These are phyloP conservation scores for Drosophila bocqueti DNA, from an alignment of 1,140 invertebrate genomes.

Conservation along the genomic window DNA sequence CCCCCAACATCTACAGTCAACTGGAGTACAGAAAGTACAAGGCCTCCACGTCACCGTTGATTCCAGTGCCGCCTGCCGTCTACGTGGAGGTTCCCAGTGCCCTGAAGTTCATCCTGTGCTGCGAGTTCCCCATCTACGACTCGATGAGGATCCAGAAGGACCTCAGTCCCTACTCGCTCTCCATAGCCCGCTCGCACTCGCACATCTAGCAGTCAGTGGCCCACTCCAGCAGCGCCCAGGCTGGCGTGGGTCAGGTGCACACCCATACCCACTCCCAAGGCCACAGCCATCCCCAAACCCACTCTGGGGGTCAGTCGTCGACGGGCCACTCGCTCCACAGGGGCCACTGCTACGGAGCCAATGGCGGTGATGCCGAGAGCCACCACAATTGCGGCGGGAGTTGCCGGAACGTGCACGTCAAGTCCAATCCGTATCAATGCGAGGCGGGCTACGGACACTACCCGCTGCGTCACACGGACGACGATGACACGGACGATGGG, in stretches of 20 bases:
- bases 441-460: constrained; percentile 80
- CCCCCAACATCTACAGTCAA: constrained; percentile 86
- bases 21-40: constrained; percentile 95
- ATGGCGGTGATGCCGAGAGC: constrained; percentile 78
- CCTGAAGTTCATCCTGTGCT: constrained; percentile 93
- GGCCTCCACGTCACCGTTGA: constrained; percentile 93
- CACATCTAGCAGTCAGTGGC: constrained; percentile 88
- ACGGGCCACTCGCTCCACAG: constrained; percentile 59
- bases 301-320: constrained; percentile 53
- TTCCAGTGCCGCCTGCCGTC: constrained; percentile 93
- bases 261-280: constrained; percentile 20
- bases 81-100: constrained; percentile 93
- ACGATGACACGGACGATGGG: constrained; percentile 77
- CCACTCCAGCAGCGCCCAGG: constrained; percentile 70
- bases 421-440: constrained; percentile 82
- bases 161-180: constrained; percentile 90
- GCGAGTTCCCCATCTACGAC: constrained; percentile 94
- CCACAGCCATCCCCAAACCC: constrained; percentile 10
- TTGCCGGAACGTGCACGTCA: constrained; percentile 78
- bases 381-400: constrained; percentile 80
- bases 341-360: constrained; percentile 80
- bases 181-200: constrained; percentile 90
- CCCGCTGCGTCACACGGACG: constrained; percentile 58
- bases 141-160: constrained; percentile 89
- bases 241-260: constrained; percentile 68